These are phyloP conservation scores for Novumbra hubbsi DNA, from an alignment of 2,797 vertebrate genomes.

Conservation along the genomic window DNA sequence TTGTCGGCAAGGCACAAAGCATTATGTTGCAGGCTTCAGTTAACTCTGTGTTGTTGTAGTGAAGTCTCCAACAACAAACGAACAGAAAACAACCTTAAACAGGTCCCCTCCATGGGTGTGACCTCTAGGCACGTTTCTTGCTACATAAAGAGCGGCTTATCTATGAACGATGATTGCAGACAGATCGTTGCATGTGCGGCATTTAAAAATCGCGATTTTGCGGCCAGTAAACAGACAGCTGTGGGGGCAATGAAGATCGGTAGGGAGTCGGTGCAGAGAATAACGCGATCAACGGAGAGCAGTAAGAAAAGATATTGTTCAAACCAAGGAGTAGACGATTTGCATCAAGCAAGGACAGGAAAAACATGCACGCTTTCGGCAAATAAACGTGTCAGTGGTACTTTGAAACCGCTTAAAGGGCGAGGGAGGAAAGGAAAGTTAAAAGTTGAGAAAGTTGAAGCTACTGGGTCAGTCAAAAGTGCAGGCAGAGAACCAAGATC, in stretches of 20 bases:
- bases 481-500: neutral
- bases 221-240: neutral
- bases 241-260: neutral
- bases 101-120: too few relatives aligned
- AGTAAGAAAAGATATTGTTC: neutral
- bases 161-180: too few relatives aligned
- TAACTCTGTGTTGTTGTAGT: conserved; percentile 12
- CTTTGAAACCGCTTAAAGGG: neutral
- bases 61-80: neutral
- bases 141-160: neutral
- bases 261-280: neutral
- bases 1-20: neutral
- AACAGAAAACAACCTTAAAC: neutral
- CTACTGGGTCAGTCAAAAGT: neutral
- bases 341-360: neutral
- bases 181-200: too few relatives aligned
- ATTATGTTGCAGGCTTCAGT: neutral
- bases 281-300: neutral
- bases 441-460: neutral
- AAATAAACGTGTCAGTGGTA: neutral
- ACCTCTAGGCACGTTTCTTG: neutral
- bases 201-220: neutral
- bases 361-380: neutral
- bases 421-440: neutral
- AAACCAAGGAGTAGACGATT: neutral